These are phyloP conservation scores for Platysteira castanea DNA, from an alignment of 2,113 vertebrate species.

Conservation along the genomic window DNA sequence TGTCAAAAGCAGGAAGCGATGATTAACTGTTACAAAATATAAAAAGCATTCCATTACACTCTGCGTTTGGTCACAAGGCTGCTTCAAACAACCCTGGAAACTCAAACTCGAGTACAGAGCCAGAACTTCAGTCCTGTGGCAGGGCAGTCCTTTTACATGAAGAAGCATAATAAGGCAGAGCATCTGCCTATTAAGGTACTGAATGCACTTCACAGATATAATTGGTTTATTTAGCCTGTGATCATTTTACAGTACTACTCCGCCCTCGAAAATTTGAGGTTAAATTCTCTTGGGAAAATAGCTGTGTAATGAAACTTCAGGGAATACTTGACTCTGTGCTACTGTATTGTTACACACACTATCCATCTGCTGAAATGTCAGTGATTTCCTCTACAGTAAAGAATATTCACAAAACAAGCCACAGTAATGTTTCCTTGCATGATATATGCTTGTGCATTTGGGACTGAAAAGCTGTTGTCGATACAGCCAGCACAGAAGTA, in stretches of 20 bases:
- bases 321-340: background rate
- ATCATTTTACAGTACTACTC: background rate
- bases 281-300: background rate
- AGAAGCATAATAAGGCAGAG: background rate
- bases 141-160: background rate
- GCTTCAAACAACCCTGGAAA: constrained; percentile 24
- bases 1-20: constrained; percentile 78
- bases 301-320: background rate
- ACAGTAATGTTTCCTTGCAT: background rate
- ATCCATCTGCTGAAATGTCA: background rate
- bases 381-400: background rate
- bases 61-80: background rate
- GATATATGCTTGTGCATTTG: background rate
- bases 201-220: background rate
- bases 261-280: background rate
- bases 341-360: background rate
- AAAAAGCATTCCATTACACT: constrained; percentile 58
- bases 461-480: background rate
- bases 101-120: background rate
- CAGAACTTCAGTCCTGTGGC: background rate
- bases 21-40: constrained; percentile 70
- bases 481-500: background rate
- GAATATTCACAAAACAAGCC: background rate
- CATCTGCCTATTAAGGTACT: background rate
- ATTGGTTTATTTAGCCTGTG: background rate